Evolutionary conservation across 1,140 invertebrate genomes (phyloP).

Genomic region (Lamellibrachia luymesi): DNA sequence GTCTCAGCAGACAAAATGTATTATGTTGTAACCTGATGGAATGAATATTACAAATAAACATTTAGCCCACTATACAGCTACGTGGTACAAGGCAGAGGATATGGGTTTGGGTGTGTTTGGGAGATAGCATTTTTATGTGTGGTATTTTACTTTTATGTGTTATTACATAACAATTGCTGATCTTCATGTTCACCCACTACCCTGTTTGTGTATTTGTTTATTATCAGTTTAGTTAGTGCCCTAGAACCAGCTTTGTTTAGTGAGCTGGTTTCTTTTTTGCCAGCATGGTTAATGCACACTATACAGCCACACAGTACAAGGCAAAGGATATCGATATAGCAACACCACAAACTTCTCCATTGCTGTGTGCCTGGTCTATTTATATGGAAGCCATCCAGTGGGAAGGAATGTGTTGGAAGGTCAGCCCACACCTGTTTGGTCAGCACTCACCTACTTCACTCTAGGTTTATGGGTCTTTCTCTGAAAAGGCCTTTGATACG

Average conservation of each 20-base stretch:
- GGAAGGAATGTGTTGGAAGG: neutral
- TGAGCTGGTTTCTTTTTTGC: too few species aligned
- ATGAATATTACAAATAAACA: neutral
- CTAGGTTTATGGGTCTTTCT: neutral
- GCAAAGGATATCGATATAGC: neutral
- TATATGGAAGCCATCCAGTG: neutral
- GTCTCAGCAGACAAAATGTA: too few species aligned
- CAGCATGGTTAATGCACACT: neutral
- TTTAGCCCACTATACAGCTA: neutral
- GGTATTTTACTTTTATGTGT: too few species aligned
- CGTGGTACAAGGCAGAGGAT: neutral
- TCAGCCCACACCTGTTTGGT: too few species aligned
- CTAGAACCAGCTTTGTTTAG: too few species aligned
- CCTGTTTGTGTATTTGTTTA: too few species aligned
- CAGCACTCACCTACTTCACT: neutral
- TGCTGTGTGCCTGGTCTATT: neutral
- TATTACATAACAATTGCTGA: too few species aligned
- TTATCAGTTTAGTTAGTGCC: too few species aligned
- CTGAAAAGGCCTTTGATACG: neutral
- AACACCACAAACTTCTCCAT: neutral
- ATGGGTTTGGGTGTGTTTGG: neutral
- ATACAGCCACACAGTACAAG: neutral
- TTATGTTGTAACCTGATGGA: too few species aligned
- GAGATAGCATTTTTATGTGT: too few species aligned
- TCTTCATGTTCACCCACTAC: too few species aligned